Evolutionary conservation across 2,888 invertebrate species (phyloP), one percentile per base, ranked within the genome.

Genomic region (Catocala sponsa): DNA sequence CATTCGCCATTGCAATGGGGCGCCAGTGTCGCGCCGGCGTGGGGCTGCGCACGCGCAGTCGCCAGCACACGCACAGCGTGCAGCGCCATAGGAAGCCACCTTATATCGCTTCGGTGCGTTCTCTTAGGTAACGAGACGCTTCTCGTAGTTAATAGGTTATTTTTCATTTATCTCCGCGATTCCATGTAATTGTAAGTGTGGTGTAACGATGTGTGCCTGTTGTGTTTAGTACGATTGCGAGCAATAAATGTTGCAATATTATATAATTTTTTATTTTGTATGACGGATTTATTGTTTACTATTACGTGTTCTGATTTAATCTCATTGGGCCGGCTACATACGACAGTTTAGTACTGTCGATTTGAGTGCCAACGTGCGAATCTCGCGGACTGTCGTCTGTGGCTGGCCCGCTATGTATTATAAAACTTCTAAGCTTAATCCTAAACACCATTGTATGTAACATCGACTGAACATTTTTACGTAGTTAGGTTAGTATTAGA

Each of bases 391-490:
- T 55, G n/a, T 59, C 59, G 53, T 32, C 13, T 68, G 65, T 50
- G 53, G 70, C 73, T 78, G 70, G 77, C 73, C 81, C 78, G 72
- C 33, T 38, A 38, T 62, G 55, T 58, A 83, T 74, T 82, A 84
- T 79, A 44, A 55, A 74, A 76, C 79, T 80, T 69, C 57, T 87
- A 85, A 86, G 85, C 86, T 87, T 88, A 88, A 78, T 84, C 84
- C 86, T 89, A 86, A 88, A 92, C 89, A 92, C 90, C 92, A 92
- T 90, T 91, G 91, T 92, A 92, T 92, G 90, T 92, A 92, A 94
- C 91, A 92, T 94, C 86, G 94, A 94, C 94, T 94, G 94, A 93
- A 92, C 91, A 91, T 92, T 92, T 93, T 90, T 92, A 92, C 86
- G 86, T 94, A 94, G 89, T 65, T 92, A 92, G 87, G 86, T 81